These are phyloP conservation scores for Cotesia glomerata DNA, from an alignment of 1,140 invertebrate genomes.

Conservation along the genomic window DNA sequence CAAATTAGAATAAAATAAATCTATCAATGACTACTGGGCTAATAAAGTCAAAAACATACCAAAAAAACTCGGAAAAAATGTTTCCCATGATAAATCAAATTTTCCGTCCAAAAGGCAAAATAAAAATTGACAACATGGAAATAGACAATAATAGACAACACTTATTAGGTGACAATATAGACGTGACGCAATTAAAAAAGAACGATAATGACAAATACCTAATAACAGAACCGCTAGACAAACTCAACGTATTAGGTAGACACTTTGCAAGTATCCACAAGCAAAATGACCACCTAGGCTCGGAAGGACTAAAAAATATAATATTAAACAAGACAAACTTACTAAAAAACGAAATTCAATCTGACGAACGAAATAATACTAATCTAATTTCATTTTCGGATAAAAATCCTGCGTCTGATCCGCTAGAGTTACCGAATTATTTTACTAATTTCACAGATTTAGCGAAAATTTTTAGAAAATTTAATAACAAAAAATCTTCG, in stretches of 20 bases:
- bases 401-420: not conserved
- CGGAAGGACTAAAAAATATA: conserved; percentile 1
- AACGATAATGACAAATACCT: not conserved
- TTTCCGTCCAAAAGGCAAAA: conserved; percentile 17
- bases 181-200: not conserved
- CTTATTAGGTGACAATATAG: not conserved
- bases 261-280: conserved; percentile 17
- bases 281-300: conserved; percentile 9
- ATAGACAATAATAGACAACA: conserved; percentile 4
- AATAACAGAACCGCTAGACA: not conserved
- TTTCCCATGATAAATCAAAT: conserved; percentile 30
- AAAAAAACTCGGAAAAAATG: conserved; percentile 16
- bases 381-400: not conserved
- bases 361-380: not conserved
- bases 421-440: not conserved
- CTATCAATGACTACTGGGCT: conserved; percentile 22
- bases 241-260: conserved; percentile 10
- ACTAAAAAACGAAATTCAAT: not conserved
- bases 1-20: conserved; percentile 16
- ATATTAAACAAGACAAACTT: not conserved
- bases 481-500: conserved; percentile 30
- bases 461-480: conserved; percentile 20
- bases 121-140: not conserved
- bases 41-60: conserved; percentile 26
- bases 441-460: conserved; percentile 12